A percentile compares a stretch with the other conserved stretches of the same genome.
Conservation (phyloP, 2,113 vertebrate species). For the Callopanchax toddi region DNA sequence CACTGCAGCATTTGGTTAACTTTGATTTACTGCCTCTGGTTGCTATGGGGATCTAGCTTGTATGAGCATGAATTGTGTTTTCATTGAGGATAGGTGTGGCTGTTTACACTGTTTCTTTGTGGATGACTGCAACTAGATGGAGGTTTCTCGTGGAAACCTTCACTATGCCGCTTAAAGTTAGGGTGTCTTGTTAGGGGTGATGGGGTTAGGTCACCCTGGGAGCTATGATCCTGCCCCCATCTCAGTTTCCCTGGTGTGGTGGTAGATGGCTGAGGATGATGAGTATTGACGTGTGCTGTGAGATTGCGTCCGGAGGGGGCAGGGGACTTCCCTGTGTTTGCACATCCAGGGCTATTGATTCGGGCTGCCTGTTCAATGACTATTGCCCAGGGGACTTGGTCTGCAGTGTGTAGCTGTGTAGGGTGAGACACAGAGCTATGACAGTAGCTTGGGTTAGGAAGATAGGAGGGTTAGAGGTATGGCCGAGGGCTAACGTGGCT, state of each 20-base stretch:
- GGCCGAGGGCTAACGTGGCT: constrained; percentile 43
- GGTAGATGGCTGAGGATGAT: constrained; percentile 73
- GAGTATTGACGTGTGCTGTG: constrained; percentile 73
- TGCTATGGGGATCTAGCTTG: constrained; percentile 53
- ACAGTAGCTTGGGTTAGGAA: constrained; percentile 26
- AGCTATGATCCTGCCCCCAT: constrained; percentile 40
- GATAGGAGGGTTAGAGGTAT: constrained; percentile 22
- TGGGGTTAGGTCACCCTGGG: constrained; percentile 45
- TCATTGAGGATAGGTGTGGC: constrained; percentile 27
- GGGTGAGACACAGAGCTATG: constrained; percentile 25
- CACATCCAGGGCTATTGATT: constrained; percentile 75
- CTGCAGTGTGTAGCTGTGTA: constrained; percentile 33
- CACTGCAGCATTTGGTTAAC: constrained; percentile 24
- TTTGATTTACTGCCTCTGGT: constrained; percentile 43
- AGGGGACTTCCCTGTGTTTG: constrained; percentile 73
- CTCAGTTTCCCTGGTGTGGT: constrained; percentile 55
- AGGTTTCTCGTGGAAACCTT: constrained; percentile 37
- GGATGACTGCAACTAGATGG: constrained; percentile 21
- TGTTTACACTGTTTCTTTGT: constrained; percentile 29
- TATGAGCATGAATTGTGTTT: constrained; percentile 49
- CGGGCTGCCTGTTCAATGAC: constrained; percentile 65
- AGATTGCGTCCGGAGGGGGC: constrained; percentile 73
- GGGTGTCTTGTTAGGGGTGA: constrained; percentile 18
- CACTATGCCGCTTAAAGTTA: constrained; percentile 25
- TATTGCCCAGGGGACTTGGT: constrained; percentile 57